Evolutionary conservation across 37 sponge, comb jelly and placozoan species (phyloP), one percentile per base, ranked within the genome.

Genomic region (Chondrilla cf. caribensis): DNA sequence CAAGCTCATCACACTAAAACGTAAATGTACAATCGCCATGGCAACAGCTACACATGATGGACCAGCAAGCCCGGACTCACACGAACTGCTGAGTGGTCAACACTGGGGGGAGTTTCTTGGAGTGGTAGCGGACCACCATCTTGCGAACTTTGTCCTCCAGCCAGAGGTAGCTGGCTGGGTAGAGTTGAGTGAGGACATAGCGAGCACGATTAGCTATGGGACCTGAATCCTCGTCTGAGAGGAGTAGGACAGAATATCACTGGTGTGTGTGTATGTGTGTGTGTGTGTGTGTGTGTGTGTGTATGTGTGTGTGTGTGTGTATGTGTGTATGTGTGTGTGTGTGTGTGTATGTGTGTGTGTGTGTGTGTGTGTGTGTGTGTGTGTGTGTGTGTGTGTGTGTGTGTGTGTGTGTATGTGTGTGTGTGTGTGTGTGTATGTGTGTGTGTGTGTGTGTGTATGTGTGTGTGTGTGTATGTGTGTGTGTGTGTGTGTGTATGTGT

Each of bases 141-240:
- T 83, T 86, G 21, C 88, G 68, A 3, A 95, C 83, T 0, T 85
- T 80, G 82, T 95, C 93, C 77, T 95, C 95, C 73, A 95, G 83
- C 57, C 87, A 88, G 0, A 91, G 88, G 84, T 92, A 95, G n/a
- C 77, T 79, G 31, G 93, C 93, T 0, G 95, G 95, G 36, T 92
- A 85, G 80, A 92, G 84, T 86, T 95, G 95, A 64, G 87, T 89
- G 87, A 95, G 89, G 43, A 73, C 76, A 39, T 43, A 73, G 25
- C 76, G 41, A 40, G 15, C 41, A 2, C 76, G 68, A 33, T 67
- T 67, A 33, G 35, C 68, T 35, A 86, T 79, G 79, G 59, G 39
- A 25, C 26, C 54, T 11, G 55, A 44, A 26, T 17, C 15, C 3
- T 21, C 41, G 4, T 14, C 28, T 44, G 78, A n/a, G n/a, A 22